Percentiles rank a stretch among this genome's conserved stretches.
Conservation (phyloP, 2,888 invertebrate species). For the Zhuqinia jingwanae region DNA sequence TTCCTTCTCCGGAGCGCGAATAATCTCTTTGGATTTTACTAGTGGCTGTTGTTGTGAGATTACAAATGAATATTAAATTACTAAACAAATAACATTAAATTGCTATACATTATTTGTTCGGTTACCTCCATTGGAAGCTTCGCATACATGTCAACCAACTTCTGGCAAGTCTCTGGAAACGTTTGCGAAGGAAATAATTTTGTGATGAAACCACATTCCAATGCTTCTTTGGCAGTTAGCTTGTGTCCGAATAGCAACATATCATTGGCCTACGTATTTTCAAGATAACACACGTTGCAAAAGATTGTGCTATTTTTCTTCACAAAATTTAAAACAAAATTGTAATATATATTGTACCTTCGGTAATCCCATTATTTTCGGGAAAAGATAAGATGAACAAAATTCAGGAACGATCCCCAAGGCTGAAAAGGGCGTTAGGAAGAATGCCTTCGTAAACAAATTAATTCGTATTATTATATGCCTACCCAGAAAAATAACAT, state of each 20-base stretch:
- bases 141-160: constrained; percentile 30
- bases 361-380: constrained; percentile 56
- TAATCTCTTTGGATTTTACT: constrained; percentile 34
- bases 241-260: constrained; percentile 52
- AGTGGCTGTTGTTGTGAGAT: constrained; percentile 44
- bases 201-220: constrained; percentile 51
- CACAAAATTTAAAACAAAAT: too few relatives aligned
- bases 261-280: constrained; percentile 39
- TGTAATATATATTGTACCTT: constrained; percentile 29
- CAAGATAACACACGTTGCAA: background rate
- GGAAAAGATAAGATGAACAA: constrained; percentile 50
- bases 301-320: too few relatives aligned
- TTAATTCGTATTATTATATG: too few relatives aligned
- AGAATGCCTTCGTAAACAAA: constrained; percentile 41
- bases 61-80: background rate
- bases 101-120: too few relatives aligned
- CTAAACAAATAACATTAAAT: background rate
- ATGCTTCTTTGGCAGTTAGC: constrained; percentile 54
- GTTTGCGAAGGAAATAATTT: constrained; percentile 36
- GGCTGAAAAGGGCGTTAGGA: constrained; percentile 41
- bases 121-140: constrained; percentile 44
- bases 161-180: constrained; percentile 50
- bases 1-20: constrained; percentile 37
- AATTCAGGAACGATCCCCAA: constrained; percentile 60
- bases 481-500: background rate